Percentiles rank a stretch among this genome's conserved stretches.
Evolutionary conservation across 2,888 invertebrate genomes (phyloP).

Genomic region (Watsonalla cultraria): DNA sequence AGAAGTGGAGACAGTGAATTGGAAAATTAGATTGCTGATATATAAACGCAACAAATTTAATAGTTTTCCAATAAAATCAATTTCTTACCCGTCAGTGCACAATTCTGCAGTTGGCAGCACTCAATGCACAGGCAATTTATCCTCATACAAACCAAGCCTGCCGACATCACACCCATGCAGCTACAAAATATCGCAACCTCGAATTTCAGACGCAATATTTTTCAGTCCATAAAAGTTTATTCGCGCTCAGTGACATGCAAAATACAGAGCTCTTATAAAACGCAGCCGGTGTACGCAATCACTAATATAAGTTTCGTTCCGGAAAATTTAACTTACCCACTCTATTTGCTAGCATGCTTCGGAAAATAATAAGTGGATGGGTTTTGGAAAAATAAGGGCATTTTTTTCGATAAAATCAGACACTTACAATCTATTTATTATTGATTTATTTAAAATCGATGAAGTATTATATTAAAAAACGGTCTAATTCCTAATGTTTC

Average conservation of each 20-base stretch:
- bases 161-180: constrained; percentile 24
- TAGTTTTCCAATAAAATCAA: constrained; percentile 16
- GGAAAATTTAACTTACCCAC: constrained; percentile 25
- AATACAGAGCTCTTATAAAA: constrained; percentile 25
- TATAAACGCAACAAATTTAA: background rate
- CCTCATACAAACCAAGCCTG: constrained; percentile 33
- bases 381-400: background rate
- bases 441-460: background rate
- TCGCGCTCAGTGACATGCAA: constrained; percentile 28
- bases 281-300: constrained; percentile 21
- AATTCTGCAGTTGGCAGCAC: constrained; percentile 28
- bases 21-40: no score
- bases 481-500: constrained; percentile 32
- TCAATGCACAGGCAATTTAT: constrained; percentile 33
- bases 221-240: constrained; percentile 41
- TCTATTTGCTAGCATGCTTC: background rate
- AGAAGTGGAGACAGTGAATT: no score
- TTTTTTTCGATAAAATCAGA: no score
- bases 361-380: background rate
- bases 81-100: constrained; percentile 22
- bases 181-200: constrained; percentile 30
- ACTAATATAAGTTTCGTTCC: constrained; percentile 16
- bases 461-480: background rate
- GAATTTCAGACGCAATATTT: constrained; percentile 29
- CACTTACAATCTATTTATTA: background rate